Conservation (phyloP, 2,113 vertebrate genomes). For the Ascaphus truei region DNA sequence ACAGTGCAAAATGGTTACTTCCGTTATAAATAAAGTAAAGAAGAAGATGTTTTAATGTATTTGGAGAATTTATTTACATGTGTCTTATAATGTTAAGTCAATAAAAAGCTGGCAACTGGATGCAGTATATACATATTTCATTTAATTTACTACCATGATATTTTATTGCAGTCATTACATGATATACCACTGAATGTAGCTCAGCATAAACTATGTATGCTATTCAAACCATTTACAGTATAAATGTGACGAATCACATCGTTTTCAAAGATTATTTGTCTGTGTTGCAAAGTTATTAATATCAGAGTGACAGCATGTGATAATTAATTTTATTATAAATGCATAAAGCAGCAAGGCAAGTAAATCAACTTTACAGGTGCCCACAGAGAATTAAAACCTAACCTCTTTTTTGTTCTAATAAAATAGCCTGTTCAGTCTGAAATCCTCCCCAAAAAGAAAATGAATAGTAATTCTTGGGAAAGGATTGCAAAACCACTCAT, state of each 20-base stretch:
- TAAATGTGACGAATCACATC: conserved; percentile 31
- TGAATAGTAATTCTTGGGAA: too few relatives aligned
- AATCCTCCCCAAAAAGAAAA: not conserved
- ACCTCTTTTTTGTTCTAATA: conserved; percentile 21
- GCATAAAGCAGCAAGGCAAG: conserved; percentile 22
- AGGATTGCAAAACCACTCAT: too few relatives aligned
- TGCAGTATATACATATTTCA: conserved; percentile 4
- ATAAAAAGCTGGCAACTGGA: not conserved
- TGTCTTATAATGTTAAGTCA: not conserved
- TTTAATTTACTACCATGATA: not conserved
- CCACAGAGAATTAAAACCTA: conserved; percentile 24
- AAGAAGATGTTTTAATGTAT: not conserved
- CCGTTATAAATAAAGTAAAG: not conserved
- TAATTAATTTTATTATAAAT: conserved; percentile 48
- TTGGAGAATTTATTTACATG: not conserved
- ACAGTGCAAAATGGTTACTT: too few relatives aligned
- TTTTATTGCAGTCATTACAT: conserved; percentile 29
- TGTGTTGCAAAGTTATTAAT: conserved; percentile 46
- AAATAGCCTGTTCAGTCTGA: not conserved
- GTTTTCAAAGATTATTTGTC: conserved; percentile 44
- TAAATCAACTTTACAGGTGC: conserved; percentile 44
- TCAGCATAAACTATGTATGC: conserved; percentile 1
- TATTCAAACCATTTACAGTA: conserved; percentile 35
- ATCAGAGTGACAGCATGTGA: conserved; percentile 35
- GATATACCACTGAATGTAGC: conserved; percentile 1